These are phyloP conservation scores for Otus sunia DNA, from an alignment of 2,113 vertebrate species.

Conservation along the genomic window DNA sequence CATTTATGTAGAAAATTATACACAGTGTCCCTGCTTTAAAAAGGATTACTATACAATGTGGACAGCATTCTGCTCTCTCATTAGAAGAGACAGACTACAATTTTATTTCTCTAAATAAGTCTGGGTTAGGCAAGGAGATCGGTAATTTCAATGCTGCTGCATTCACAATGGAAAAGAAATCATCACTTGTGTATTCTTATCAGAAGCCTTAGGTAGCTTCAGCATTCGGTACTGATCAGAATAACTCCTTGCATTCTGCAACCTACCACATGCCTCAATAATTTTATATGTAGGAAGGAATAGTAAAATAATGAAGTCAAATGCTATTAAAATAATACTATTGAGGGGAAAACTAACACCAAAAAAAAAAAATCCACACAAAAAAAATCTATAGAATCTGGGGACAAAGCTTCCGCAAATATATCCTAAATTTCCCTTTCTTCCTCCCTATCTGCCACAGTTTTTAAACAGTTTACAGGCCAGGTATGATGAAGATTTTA, in stretches of 20 bases:
- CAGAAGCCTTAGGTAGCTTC: slow-evolving; percentile 54
- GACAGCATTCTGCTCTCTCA: slow-evolving; percentile 57
- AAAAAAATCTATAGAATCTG: neutral
- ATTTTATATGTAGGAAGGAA: slow-evolving; percentile 25
- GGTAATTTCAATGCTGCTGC: slow-evolving; percentile 61
- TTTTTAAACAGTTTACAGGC: neutral
- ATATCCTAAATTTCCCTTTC: neutral
- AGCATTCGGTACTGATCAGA: slow-evolving; percentile 12
- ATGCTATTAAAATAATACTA: slow-evolving; percentile 6
- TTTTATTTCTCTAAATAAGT: slow-evolving; percentile 70
- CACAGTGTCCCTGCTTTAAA: slow-evolving; percentile 56
- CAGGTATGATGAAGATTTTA: neutral
- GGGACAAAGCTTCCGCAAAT: neutral
- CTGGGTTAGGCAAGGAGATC: slow-evolving; percentile 46
- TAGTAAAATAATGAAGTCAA: slow-evolving; percentile 59
- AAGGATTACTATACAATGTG: slow-evolving; percentile 57
- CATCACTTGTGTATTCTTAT: slow-evolving; percentile 61
- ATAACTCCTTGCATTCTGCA: slow-evolving; percentile 22
- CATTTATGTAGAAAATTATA: slow-evolving; percentile 72
- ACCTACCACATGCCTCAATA: slow-evolving; percentile 8
- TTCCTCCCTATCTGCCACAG: neutral
- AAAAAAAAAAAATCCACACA: neutral
- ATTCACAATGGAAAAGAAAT: slow-evolving; percentile 60
- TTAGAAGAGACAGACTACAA: slow-evolving; percentile 64
- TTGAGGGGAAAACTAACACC: neutral